These are phyloP conservation scores for Psettodes erumei DNA, from an alignment of 2,113 vertebrate genomes.

Conservation along the genomic window DNA sequence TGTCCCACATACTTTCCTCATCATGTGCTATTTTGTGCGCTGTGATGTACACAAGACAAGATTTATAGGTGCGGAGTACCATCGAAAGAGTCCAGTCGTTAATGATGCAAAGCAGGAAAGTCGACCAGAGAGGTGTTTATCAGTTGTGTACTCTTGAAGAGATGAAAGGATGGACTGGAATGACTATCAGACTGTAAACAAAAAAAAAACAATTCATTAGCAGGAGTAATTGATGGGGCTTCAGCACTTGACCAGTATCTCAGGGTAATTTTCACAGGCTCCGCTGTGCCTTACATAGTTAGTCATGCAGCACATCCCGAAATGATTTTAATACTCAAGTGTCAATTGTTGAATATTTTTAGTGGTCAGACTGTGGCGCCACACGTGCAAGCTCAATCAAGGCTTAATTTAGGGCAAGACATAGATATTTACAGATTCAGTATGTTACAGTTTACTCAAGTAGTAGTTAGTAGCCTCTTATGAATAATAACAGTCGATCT, in stretches of 20 bases:
- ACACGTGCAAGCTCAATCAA: background rate
- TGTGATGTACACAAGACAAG: background rate
- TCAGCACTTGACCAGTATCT: constrained; percentile 41
- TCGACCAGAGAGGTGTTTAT: constrained; percentile 51
- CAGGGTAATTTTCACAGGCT: constrained; percentile 40
- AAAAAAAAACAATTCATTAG: constrained; percentile 69
- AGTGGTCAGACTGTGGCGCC: background rate
- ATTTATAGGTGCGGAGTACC: constrained; percentile 18
- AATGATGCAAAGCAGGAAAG: constrained; percentile 42
- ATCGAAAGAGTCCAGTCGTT: constrained; percentile 68
- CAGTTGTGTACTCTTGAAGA: constrained; percentile 15
- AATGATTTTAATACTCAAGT: constrained; percentile 48
- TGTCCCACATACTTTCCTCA: constrained; percentile 12
- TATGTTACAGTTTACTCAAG: constrained; percentile 15
- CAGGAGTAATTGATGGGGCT: constrained; percentile 60
- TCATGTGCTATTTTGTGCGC: constrained; percentile 12
- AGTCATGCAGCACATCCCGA: constrained; percentile 41
- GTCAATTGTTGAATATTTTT: constrained; percentile 18
- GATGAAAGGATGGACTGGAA: constrained; percentile 38
- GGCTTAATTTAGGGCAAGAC: constrained; percentile 13
- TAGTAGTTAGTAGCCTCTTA: constrained; percentile 4
- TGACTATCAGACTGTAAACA: constrained; percentile 54
- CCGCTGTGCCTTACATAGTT: constrained; percentile 17
- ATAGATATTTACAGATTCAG: constrained; percentile 16
- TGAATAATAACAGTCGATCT: constrained; percentile 2